phyloP scores from a whole-genome alignment of 2,797 vertebrate species.

The Malacoraja senta region DNA sequence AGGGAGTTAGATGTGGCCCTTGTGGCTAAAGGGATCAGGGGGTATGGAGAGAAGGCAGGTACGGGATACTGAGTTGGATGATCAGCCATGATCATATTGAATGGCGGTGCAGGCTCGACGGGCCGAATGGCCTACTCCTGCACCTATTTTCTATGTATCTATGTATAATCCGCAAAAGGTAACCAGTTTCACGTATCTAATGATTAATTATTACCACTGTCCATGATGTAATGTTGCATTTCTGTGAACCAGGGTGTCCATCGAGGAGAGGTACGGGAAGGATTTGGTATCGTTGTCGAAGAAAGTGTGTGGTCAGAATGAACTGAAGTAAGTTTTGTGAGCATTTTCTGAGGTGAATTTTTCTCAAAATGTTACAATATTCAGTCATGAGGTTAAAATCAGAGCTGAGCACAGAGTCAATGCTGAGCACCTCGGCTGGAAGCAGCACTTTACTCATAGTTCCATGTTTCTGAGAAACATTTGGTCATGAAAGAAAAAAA shows the following conservation, averaged over 20 bases:
- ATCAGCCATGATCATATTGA: too few species aligned
- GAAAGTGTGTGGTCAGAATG: slow-evolving; percentile 84
- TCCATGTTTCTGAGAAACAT: background rate
- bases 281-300: slow-evolving; percentile 79
- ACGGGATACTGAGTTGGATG: too few species aligned
- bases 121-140: too few species aligned
- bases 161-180: background rate
- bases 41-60: too few species aligned
- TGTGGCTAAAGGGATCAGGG: too few species aligned
- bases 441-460: background rate
- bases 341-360: background rate
- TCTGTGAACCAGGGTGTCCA: slow-evolving; percentile 64
- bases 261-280: slow-evolving; percentile 91
- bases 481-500: background rate
- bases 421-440: background rate
- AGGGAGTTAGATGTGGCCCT: too few species aligned
- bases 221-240: background rate
- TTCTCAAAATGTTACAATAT: background rate
- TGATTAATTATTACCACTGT: too few species aligned
- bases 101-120: too few species aligned
- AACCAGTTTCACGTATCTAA: background rate
- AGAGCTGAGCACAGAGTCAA: background rate
- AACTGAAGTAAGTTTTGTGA: slow-evolving; percentile 77
- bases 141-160: too few species aligned
- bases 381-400: background rate